A percentile compares a stretch with the other conserved stretches of the same genome.
phyloP scores from a whole-genome alignment of 1,140 invertebrate species.

The Diorhabda sublineata region DNA sequence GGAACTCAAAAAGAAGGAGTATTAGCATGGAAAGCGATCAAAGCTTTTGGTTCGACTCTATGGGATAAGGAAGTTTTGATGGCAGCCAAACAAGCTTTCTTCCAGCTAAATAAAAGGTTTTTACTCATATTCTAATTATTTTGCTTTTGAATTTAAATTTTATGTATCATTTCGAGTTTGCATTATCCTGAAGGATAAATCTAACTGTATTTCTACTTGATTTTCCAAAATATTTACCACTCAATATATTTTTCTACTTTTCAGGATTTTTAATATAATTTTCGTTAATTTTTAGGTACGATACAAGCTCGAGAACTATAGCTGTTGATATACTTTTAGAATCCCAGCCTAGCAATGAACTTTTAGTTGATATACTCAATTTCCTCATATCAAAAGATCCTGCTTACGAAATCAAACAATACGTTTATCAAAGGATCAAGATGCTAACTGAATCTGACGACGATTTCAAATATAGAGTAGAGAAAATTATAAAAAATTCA shows the following conservation, averaged over 20 bases:
- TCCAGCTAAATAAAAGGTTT: constrained; percentile 54
- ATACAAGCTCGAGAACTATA: constrained; percentile 67
- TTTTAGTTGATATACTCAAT: constrained; percentile 53
- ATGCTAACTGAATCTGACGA: constrained; percentile 56
- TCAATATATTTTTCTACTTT: no score
- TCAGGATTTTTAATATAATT: no score
- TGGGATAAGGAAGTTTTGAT: constrained; percentile 51
- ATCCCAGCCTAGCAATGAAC: constrained; percentile 51
- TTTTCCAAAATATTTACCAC: no score
- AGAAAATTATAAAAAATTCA: constrained; percentile 45
- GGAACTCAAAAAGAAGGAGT: constrained; percentile 54
- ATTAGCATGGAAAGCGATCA: constrained; percentile 62
- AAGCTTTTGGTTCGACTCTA: constrained; percentile 50
- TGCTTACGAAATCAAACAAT: constrained; percentile 65
- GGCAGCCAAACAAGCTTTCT: constrained; percentile 57
- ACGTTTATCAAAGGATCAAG: constrained; percentile 59
- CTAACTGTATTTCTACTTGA: no score
- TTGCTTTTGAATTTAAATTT: no score
- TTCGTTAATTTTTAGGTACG: constrained; percentile 45
- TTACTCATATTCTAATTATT: no score
- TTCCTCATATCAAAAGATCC: constrained; percentile 54
- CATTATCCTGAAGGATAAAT: no score
- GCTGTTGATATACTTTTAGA: constrained; percentile 70
- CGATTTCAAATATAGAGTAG: constrained; percentile 48
- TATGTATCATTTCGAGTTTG: no score